These are phyloP conservation scores for Paracentrotus lividus DNA, from an alignment of 53 echinoderm and acorn worm species.

Conservation along the genomic window DNA sequence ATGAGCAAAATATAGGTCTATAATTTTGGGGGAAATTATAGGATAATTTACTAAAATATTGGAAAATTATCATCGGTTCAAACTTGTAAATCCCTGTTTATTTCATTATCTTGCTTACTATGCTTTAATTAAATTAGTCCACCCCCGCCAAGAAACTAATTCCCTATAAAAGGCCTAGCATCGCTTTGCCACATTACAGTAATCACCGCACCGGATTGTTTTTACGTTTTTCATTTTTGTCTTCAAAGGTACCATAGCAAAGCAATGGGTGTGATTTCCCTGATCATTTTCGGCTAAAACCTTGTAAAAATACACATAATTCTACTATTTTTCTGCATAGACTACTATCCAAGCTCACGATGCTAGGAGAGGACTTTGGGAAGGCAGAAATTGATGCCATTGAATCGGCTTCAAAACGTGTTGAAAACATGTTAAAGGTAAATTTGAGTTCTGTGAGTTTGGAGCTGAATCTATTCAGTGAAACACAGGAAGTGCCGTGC, in stretches of 20 bases:
- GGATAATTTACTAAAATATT: too few species aligned
- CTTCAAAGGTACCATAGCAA: background rate
- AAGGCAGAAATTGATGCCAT: constrained; percentile 94
- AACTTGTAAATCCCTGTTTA: too few species aligned
- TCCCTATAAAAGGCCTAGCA: too few species aligned
- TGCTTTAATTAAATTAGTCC: too few species aligned
- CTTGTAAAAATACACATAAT: background rate
- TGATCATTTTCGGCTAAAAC: background rate
- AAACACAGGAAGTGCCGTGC: background rate
- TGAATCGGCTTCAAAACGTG: constrained; percentile 89
- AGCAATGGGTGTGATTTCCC: background rate
- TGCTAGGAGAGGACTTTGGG: constrained; percentile 87
- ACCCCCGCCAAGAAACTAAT: too few species aligned
- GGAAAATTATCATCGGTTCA: too few species aligned
- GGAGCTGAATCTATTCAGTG: too few species aligned
- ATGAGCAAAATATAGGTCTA: too few species aligned
- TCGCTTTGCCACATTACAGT: background rate
- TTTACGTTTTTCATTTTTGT: background rate
- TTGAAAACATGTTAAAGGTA: constrained; percentile 96
- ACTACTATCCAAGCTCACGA: constrained; percentile 18
- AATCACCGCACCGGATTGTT: too few species aligned
- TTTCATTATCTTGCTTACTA: too few species aligned
- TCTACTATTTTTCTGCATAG: background rate
- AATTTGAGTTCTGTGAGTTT: background rate
- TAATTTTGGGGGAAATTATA: too few species aligned